Evolutionary conservation across 2,888 invertebrate genomes (phyloP), one percentile per base, ranked within the genome.

Genomic region (Tubulanus polymorphus): DNA sequence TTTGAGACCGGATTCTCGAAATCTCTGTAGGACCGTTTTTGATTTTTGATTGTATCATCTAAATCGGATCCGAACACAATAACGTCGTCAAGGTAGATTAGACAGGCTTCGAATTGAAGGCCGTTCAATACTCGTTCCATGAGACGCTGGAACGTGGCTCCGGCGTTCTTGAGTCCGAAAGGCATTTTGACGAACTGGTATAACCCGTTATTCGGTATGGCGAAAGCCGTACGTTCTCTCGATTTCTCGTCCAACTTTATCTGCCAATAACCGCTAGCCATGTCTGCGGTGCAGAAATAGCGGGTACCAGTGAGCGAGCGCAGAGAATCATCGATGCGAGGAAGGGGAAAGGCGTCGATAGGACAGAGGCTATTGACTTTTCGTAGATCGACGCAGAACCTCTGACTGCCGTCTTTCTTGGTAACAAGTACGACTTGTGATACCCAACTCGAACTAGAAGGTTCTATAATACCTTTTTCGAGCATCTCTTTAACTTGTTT

Each of bases 81-180:
- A 2, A 61, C 54, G 32, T 56, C 53, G 53, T 59, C 56, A 3
- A 63, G 28, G 47, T 63, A 62, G 2, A 61, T 5, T 3, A 58
- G 37, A 28, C 58, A 60, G 15, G 35, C 41, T n/a, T 55, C 35
- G 48, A 51, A 60, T 3, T 47, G 50, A 6, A 58, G 47, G 15
- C 56, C 56, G n/a, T 48, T 32, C 35, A 61, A 51, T 18, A 62
- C 55, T 47, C 26, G 49, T 41, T 65, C 56, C 54, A 63, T 57
- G 2, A 63, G 27, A 2, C 59, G 29, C 18, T 59, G 35, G 50
- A 63, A 63, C 5, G 57, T 63, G 3, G 57, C 59, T 3, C 18
- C 49, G 6, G 54, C 50, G 30, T 53, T 56, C 20, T 54, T 58
- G 2, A 63, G 27, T 3, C 63, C 59, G 51, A 65, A 59, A 29